These are phyloP conservation scores for Cyclopterus lumpus DNA, from an alignment of 2,797 vertebrate genomes.

Conservation along the genomic window DNA sequence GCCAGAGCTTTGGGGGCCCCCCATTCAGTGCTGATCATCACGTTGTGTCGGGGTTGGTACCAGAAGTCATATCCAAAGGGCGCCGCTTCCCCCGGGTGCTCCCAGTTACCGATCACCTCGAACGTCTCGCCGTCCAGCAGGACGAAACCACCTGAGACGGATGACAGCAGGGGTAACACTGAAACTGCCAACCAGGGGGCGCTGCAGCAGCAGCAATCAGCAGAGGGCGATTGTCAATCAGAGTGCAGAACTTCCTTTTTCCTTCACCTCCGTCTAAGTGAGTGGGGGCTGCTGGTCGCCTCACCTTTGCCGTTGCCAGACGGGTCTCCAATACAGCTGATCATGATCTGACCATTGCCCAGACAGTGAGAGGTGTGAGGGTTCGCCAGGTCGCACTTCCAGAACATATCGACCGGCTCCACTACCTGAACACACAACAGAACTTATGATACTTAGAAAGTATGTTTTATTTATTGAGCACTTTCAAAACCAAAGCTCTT, in stretches of 20 bases:
- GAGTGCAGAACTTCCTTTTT: not conserved
- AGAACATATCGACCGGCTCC: slow-evolving; percentile 86
- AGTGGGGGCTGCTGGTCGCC: not conserved
- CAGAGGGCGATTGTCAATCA: no score
- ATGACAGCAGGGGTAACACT: not conserved
- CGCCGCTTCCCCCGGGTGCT: slow-evolving; percentile 80
- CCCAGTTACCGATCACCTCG: slow-evolving; percentile 92
- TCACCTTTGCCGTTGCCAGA: slow-evolving; percentile 90
- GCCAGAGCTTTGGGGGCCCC: slow-evolving; percentile 84
- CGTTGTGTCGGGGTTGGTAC: slow-evolving; percentile 95
- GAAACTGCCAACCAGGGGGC: not conserved
- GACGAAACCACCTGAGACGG: slow-evolving; percentile 87
- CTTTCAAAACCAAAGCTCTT: not conserved
- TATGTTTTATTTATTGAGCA: not conserved
- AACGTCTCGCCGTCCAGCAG: slow-evolving; percentile 93
- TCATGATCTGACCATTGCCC: slow-evolving; percentile 91
- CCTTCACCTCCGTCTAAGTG: not conserved
- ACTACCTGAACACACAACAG: slow-evolving; percentile 79
- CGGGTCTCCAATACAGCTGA: slow-evolving; percentile 91
- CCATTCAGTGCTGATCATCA: slow-evolving; percentile 95
- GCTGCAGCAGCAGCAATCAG: no score
- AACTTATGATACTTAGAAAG: not conserved
- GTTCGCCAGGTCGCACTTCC: slow-evolving; percentile 86
- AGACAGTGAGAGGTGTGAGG: slow-evolving; percentile 94
- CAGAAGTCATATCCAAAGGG: slow-evolving; percentile 94